Base-by-base conservation (phyloP, 2,888 invertebrate species). In the Odontomyia ornata region DNA sequence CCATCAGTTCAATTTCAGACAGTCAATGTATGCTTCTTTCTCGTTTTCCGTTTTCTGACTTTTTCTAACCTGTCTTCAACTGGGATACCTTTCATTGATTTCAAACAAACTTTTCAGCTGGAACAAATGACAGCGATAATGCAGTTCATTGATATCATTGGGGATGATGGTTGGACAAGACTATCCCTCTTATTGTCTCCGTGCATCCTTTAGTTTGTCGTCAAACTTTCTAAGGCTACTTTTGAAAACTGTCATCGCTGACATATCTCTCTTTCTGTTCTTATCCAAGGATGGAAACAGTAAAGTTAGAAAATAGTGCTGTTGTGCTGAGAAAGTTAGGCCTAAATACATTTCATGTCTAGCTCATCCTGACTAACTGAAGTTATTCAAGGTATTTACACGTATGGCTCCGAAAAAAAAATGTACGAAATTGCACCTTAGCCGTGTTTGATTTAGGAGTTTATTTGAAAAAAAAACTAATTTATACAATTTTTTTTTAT, bases 61-160 rank as follows among this genome's bases (percentile, higher is more conserved):
- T 78, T 71, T 73, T 67, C 65, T 73, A 78, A 62, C 62, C 76
- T 76, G 72, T 60, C 73, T 52, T 18, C 11, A 25, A 69, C 69
- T 69, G 23, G 43, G 30, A 57, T 43, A 23, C 73, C 57, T 78
- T 78, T 78, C 78, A 78, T 76, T 78, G 76, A 78, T 76, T 78
- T 76, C 76, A 76, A 62, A 27, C 76, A 78, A 78, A 73, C 75
- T 78, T 78, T 73, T 69, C 78, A 28, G 73, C 60, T 62, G 62
- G 76, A 76, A 77, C 78, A 78, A 78, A 78, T 78, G 69, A 69
- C 67, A 67, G 28, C 75, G 67, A 78, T 78, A 78, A 75, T 78
- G 76, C 78, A 76, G 78, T 78, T 75, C 78, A 78, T 77, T 78
- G 76, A 78, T 78, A 78, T 75, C 76, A 9, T 3, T 36, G 36